Evolutionary conservation across 2,113 vertebrate genomes (phyloP).

Genomic region (Erythrolamprus reginae): DNA sequence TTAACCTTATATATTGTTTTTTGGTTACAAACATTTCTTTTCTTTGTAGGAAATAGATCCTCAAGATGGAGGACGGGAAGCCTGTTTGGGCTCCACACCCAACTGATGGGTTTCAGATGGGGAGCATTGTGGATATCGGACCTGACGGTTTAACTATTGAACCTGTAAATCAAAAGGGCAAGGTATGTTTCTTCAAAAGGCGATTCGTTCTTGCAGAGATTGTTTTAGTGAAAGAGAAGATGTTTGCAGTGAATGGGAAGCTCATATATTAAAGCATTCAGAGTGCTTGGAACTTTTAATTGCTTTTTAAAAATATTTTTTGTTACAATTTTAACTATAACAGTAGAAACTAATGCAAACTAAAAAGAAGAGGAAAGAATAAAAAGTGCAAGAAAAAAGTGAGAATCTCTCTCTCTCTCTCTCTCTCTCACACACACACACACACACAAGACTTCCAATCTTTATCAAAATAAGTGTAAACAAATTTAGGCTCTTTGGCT

Average conservation of each 20-base stretch:
- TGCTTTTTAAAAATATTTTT: not conserved
- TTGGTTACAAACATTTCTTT: not conserved
- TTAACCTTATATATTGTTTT: not conserved
- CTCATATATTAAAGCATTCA: not conserved
- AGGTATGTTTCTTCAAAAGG: slow-evolving; percentile 73
- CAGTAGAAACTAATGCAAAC: not conserved
- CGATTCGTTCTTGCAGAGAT: not conserved
- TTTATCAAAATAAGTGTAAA: not conserved
- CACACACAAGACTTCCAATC: not conserved
- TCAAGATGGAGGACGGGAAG: slow-evolving; percentile 94
- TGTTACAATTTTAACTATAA: not conserved
- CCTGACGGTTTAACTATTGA: slow-evolving; percentile 90
- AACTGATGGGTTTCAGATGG: slow-evolving; percentile 93
- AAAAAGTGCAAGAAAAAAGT: not conserved
- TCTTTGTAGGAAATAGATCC: slow-evolving; percentile 54
- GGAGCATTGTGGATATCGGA: slow-evolving; percentile 94
- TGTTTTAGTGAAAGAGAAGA: not conserved
- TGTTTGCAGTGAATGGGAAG: not conserved
- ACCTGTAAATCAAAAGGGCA: slow-evolving; percentile 83
- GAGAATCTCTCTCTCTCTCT: no score
- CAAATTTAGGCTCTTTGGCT: not conserved
- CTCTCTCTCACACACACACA: not conserved
- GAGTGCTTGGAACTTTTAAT: not conserved
- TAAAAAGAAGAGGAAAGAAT: not conserved
- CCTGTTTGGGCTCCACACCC: slow-evolving; percentile 96